A percentile compares a stretch with the other conserved stretches of the same genome.
Evolutionary conservation across 2,888 invertebrate species (phyloP).

Genomic region (Aleiodes leptofemur): DNA sequence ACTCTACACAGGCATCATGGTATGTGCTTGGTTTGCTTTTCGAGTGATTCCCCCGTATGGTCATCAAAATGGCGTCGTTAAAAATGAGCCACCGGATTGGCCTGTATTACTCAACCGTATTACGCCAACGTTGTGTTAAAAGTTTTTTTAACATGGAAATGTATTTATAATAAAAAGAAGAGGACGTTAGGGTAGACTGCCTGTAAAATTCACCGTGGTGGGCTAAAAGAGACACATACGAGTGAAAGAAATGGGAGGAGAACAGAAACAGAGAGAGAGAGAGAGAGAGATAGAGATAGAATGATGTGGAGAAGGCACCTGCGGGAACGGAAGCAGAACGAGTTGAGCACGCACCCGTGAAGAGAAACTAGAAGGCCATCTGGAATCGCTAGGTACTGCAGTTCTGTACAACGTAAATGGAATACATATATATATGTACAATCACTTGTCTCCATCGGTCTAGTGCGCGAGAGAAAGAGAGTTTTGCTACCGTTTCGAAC

Average conservation of each 20-base stretch:
- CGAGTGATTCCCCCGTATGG: slow-evolving; percentile 47
- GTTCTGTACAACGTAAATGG: slow-evolving; percentile 4
- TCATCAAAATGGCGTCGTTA: slow-evolving; percentile 60
- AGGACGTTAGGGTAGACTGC: slow-evolving; percentile 44
- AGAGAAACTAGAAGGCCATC: slow-evolving; percentile 49
- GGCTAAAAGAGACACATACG: slow-evolving; percentile 14
- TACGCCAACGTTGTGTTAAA: slow-evolving; percentile 49
- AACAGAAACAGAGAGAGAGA: not conserved
- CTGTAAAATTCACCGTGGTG: slow-evolving; percentile 2
- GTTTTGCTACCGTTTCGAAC: slow-evolving; percentile 38
- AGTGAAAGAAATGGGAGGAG: slow-evolving; percentile 34
- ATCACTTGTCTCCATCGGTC: slow-evolving; percentile 33
- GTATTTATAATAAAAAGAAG: slow-evolving; percentile 42
- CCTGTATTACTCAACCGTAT: slow-evolving; percentile 44
- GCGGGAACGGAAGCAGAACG: slow-evolving; percentile 59
- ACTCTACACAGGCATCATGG: slow-evolving; percentile 45
- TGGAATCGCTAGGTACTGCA: slow-evolving; percentile 31
- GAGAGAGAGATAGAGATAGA: not conserved
- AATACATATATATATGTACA: slow-evolving; percentile 11
- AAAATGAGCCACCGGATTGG: slow-evolving; percentile 52
- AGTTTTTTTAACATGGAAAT: slow-evolving; percentile 34
- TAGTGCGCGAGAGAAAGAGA: slow-evolving; percentile 12
- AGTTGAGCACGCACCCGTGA: slow-evolving; percentile 45
- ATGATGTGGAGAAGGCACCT: slow-evolving; percentile 56
- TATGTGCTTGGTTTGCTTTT: slow-evolving; percentile 2